Evolutionary conservation across 1,140 invertebrate species (phyloP).

Genomic region (Zaprionus tsacasi): DNA sequence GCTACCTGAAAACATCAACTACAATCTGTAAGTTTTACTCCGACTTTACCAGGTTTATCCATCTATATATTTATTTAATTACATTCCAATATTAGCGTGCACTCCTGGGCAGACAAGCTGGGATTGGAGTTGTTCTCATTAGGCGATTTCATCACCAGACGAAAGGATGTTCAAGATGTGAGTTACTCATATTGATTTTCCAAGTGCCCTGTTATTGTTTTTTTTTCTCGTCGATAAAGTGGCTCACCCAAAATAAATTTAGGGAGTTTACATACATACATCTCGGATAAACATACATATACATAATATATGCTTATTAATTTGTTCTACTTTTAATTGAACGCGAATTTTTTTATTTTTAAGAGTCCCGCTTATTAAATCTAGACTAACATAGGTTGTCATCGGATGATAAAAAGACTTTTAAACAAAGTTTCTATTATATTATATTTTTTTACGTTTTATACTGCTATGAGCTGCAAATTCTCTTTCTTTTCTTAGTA

Average conservation of each 20-base stretch:
- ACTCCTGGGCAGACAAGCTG: constrained; percentile 89
- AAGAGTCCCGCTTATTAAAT: too few relatives aligned
- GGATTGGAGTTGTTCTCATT: constrained; percentile 89
- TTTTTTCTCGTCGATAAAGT: constrained; percentile 33
- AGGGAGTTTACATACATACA: too few relatives aligned
- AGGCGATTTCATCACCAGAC: constrained; percentile 89
- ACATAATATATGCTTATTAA: too few relatives aligned
- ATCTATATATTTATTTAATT: background rate
- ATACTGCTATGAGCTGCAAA: too few relatives aligned
- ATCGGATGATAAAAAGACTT: background rate
- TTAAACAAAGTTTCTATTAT: too few relatives aligned
- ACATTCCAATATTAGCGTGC: constrained; percentile 85
- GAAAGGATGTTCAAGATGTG: constrained; percentile 89
- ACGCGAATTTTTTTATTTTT: too few relatives aligned
- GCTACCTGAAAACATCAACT: constrained; percentile 78
- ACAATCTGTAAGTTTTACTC: constrained; percentile 75
- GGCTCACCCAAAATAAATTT: too few relatives aligned
- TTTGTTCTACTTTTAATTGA: background rate
- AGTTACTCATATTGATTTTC: constrained; percentile 79
- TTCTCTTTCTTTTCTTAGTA: too few relatives aligned
- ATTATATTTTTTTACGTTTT: too few relatives aligned
- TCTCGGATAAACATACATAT: too few relatives aligned
- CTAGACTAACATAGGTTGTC: background rate
- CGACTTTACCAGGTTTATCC: background rate
- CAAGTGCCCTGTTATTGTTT: constrained; percentile 44